Conservation (phyloP, 1,140 invertebrate species). For the Thaumetopoea pityocampa region DNA sequence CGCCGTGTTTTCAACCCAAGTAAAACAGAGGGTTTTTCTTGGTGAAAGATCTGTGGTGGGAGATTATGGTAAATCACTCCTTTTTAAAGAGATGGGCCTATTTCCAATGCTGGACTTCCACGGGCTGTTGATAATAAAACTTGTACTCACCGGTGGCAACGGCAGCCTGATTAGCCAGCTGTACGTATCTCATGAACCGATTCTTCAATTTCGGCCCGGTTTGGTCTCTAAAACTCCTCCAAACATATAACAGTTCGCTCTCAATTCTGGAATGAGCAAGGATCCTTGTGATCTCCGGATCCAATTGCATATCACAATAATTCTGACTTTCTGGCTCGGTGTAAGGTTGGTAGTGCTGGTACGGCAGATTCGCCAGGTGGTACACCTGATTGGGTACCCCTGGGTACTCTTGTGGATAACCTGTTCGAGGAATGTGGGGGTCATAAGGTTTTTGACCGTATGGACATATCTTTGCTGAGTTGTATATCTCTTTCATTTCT, state of each 20-base stretch:
- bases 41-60: too few species aligned
- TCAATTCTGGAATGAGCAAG: constrained; percentile 84
- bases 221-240: constrained; percentile 87
- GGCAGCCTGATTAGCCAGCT: constrained; percentile 88
- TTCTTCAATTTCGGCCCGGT: constrained; percentile 85
- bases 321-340: constrained; percentile 42
- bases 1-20: too few species aligned
- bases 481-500: constrained; percentile 89
- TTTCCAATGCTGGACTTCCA: too few species aligned
- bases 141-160: constrained; percentile 82
- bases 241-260: constrained; percentile 84
- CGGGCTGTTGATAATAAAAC: constrained; percentile 6
- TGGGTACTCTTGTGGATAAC: constrained; percentile 29
- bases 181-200: constrained; percentile 86
- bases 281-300: constrained; percentile 81
- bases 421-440: constrained; percentile 43
- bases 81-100: too few species aligned
- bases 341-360: constrained; percentile 37
- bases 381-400: constrained; percentile 27
- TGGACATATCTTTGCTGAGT: constrained; percentile 83
- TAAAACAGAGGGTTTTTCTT: too few species aligned
- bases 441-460: constrained; percentile 75
- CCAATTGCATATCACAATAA: constrained; percentile 82
- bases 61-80: too few species aligned
- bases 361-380: constrained; percentile 44